These are phyloP conservation scores for Pentamera pediparva DNA, from an alignment of 53 echinoderm and acorn worm species.

Conservation along the genomic window DNA sequence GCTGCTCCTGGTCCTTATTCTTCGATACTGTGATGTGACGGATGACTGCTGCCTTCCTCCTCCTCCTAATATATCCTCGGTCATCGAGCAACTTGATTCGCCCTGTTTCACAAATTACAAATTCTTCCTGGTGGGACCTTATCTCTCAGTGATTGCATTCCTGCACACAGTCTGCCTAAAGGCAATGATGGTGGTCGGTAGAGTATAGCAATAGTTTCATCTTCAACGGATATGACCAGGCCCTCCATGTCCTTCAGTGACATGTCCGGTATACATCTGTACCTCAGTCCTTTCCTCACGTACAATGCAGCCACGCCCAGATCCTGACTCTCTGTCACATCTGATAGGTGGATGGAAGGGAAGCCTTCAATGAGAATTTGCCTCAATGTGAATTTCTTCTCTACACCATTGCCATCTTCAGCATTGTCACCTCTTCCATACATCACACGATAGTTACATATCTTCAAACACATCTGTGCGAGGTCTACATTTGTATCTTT, in stretches of 20 bases:
- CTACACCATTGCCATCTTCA: no score
- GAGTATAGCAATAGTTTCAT: not conserved
- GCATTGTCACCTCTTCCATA: no score
- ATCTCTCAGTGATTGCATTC: no score
- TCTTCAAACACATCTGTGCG: not conserved
- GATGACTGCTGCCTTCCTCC: conserved; percentile 12
- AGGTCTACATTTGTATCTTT: conserved; percentile 12
- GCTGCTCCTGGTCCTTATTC: conserved; percentile 9
- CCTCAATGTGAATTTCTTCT: no score
- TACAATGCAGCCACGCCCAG: not conserved
- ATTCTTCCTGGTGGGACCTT: no score
- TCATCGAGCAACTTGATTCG: no score
- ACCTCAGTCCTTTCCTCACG: not conserved
- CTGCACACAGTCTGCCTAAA: no score
- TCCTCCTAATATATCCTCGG: no score
- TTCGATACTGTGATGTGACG: not conserved
- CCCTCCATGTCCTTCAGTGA: no score
- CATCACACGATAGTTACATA: not conserved
- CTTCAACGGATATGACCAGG: not conserved
- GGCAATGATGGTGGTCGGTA: no score
- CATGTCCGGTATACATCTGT: no score
- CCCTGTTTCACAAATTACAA: not conserved
- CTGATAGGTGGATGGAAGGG: not conserved
- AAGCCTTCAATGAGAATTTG: no score
- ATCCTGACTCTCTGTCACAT: not conserved